Percentiles rank a stretch among this genome's conserved stretches.
phyloP scores from a whole-genome alignment of 2,888 invertebrate genomes.

The Dichetophora obliterata region DNA sequence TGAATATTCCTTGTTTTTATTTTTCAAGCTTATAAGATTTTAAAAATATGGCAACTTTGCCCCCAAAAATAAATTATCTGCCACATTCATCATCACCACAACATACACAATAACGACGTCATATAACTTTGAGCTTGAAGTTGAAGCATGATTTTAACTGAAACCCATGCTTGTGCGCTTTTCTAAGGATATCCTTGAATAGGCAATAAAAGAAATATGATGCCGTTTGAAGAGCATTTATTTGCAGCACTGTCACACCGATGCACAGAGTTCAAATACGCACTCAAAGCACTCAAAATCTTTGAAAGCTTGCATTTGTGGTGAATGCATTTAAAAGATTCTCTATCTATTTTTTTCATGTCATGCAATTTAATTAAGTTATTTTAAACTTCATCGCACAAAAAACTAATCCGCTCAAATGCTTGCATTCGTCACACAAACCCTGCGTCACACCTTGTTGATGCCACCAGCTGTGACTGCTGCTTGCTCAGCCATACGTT shows the following conservation, averaged over 20 bases:
- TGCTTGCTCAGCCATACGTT: neutral
- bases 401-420: no score
- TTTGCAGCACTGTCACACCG: no score
- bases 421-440: neutral
- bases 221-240: no score
- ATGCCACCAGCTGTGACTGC: neutral
- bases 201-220: neutral
- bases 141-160: neutral
- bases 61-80: no score
- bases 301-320: no score
- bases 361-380: no score
- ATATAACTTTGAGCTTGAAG: neutral
- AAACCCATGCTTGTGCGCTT: neutral
- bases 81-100: no score
- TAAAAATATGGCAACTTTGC: neutral
- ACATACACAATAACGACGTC: neutral
- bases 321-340: no score
- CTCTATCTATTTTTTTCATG: no score
- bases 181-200: neutral
- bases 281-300: no score
- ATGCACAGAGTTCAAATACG: no score
- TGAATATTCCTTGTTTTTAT: neutral
- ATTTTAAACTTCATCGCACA: no score
- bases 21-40: neutral
- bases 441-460: neutral